Evolutionary conservation across 2,888 invertebrate species (phyloP).

Genomic region (Amphipoea lucens): DNA sequence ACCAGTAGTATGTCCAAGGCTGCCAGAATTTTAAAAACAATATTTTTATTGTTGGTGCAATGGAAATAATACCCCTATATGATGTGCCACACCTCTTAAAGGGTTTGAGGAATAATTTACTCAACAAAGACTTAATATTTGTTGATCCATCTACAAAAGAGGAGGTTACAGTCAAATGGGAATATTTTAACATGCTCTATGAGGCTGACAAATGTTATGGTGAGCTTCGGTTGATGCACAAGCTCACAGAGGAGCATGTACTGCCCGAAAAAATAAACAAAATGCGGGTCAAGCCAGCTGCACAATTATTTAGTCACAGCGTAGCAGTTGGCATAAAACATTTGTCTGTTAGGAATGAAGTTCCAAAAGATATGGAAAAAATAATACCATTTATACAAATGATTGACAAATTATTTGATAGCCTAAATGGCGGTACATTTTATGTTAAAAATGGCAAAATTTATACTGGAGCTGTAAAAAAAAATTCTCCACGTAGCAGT

Average conservation of each 20-base stretch:
- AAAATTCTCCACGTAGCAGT: no score
- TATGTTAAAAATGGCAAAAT: background rate
- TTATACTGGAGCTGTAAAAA: background rate
- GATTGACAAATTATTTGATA: no score
- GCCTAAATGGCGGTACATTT: no score
- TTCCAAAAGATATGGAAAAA: no score
- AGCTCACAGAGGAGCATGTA: background rate
- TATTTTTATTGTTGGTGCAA: background rate
- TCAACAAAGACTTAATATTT: background rate
- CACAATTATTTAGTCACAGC: constrained; percentile 3
- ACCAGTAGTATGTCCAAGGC: no score
- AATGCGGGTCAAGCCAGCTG: constrained; percentile 7
- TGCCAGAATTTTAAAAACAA: no score
- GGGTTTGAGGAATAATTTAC: background rate
- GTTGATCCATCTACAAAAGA: constrained; percentile 7
- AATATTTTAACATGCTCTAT: constrained; percentile 16
- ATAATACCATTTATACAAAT: no score
- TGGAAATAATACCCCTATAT: background rate
- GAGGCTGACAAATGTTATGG: constrained; percentile 17
- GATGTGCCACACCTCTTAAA: background rate
- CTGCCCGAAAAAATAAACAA: constrained; percentile 1
- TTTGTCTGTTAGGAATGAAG: no score
- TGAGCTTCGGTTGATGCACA: constrained; percentile 6
- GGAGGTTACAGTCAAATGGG: constrained; percentile 3
- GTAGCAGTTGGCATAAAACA: no score